phyloP scores from a whole-genome alignment of 2,113 vertebrate genomes.

The Tretioscincus oriximinensis region DNA sequence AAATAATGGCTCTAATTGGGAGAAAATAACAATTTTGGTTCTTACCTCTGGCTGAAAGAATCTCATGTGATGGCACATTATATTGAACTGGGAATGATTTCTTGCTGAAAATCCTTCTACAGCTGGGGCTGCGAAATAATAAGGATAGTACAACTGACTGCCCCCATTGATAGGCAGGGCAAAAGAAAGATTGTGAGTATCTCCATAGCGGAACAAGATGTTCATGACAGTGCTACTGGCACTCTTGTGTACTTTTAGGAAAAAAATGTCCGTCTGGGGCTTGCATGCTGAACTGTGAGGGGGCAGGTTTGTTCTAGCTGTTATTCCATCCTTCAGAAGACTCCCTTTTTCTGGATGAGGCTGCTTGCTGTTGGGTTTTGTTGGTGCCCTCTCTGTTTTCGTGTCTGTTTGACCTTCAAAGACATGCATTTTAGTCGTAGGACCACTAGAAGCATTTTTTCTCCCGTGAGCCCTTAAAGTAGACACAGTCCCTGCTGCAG shows the following conservation, averaged over 20 bases:
- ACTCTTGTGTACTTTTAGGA: conserved; percentile 87
- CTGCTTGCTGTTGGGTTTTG: not conserved
- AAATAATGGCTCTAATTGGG: not conserved
- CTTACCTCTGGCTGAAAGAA: conserved; percentile 79
- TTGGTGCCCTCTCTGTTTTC: not conserved
- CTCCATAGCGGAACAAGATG: conserved; percentile 82
- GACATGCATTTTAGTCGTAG: not conserved
- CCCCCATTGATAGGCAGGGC: conserved; percentile 72
- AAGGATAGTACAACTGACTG: conserved; percentile 78
- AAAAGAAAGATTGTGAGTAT: conserved; percentile 79
- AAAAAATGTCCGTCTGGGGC: conserved; percentile 77
- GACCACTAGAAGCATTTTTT: not conserved
- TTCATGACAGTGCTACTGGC: conserved; percentile 86
- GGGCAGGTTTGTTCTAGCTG: not conserved
- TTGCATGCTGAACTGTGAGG: conserved; percentile 43
- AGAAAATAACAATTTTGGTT: not conserved
- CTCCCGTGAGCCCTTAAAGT: fast-evolving
- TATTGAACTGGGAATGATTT: conserved; percentile 69
- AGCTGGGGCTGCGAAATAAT: conserved; percentile 70
- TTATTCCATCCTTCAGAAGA: not conserved
- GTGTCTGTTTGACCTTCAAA: not conserved
- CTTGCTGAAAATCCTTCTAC: conserved; percentile 70
- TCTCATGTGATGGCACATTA: conserved; percentile 87
- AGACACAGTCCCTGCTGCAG: not conserved
- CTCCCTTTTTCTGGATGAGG: conserved; percentile 12